These are phyloP conservation scores for Danio aesculapii DNA, from an alignment of 2,797 vertebrate species.

Conservation along the genomic window DNA sequence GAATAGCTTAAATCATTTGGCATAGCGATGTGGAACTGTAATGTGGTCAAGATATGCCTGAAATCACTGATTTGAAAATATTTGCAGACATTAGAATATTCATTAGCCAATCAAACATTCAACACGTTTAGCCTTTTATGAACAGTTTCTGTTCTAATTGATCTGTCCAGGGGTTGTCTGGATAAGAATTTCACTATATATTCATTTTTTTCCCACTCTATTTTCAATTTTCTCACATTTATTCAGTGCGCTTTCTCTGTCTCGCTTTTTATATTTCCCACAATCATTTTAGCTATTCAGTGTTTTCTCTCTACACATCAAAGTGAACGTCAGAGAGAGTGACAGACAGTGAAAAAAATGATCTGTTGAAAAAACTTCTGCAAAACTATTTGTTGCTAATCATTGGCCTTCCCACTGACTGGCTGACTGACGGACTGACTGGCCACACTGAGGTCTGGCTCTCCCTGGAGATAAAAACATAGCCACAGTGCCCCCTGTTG, in stretches of 20 bases:
- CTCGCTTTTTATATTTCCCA: not conserved
- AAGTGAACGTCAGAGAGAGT: constrained; percentile 43
- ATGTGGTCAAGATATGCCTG: too few species aligned
- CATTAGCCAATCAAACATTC: too few species aligned
- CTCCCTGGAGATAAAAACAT: constrained; percentile 72
- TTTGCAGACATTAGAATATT: too few species aligned
- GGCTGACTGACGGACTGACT: not conserved
- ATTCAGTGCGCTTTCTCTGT: not conserved
- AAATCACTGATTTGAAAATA: too few species aligned
- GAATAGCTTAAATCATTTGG: too few species aligned
- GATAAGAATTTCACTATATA: not conserved
- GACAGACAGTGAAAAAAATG: constrained; percentile 52
- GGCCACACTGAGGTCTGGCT: constrained; percentile 42
- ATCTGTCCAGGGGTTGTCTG: not conserved
- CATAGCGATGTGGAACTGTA: too few species aligned
- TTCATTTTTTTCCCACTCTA: not conserved
- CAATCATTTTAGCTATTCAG: not conserved
- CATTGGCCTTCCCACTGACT: constrained; percentile 45
- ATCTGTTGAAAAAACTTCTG: constrained; percentile 47
- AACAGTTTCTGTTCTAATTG: not conserved
- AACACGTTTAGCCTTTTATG: too few species aligned
- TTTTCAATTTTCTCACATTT: not conserved
- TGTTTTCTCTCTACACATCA: constrained; percentile 49
- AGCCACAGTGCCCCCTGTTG: constrained; percentile 85
- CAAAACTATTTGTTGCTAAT: constrained; percentile 59